Base-by-base conservation (phyloP, 2,797 vertebrate genomes). In the Amniataba percoides region DNA sequence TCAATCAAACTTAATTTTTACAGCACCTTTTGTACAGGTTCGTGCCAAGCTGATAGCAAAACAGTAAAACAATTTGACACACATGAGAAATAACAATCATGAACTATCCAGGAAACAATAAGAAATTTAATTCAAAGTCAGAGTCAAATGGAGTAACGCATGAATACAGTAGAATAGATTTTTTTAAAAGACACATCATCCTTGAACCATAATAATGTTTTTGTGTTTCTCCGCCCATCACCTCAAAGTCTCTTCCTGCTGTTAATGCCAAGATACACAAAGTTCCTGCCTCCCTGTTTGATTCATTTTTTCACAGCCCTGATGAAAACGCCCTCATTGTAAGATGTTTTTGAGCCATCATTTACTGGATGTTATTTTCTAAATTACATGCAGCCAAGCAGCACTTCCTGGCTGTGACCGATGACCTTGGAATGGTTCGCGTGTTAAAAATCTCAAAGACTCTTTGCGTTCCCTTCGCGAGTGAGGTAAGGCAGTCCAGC, bases 361-460 rank as follows among this genome's bases (percentile, higher is more conserved):
- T 81, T 68, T 49, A 6, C 11, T 53, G 23, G 11, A 18, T 61
- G 18, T 72, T 8, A 3, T 49, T 56, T 18, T 80, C 71, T 70
- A 87, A 88, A 39, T 88, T 31, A 31, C 27, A 31, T 5, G 59
- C 70, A 98, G 97, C 93, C 48, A 97, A 95, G 87, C 96, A 97
- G 85, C 96, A 99, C 71, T 95, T 97, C 83, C 87, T 99, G 90
- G 96, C 97, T 2, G 90, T 97, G 80, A 94, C 95, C 12, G 97
- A 99, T 40, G 90, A 95, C 59, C 89, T 94, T 42, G 97, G 97
- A 71, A 94, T 95, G 1, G 89, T 98, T 55, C 95, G 94, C 69
- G 87, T 99, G 88, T 92, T 99, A 63, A 95, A 97, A 92, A 94
- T 99, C 78, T 95, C 96, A 27, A 96, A 95, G 93, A 87, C 76